These are phyloP conservation scores for Geodia barretti DNA, from an alignment of 37 sponge, comb jelly and placozoan species.

Conservation along the genomic window DNA sequence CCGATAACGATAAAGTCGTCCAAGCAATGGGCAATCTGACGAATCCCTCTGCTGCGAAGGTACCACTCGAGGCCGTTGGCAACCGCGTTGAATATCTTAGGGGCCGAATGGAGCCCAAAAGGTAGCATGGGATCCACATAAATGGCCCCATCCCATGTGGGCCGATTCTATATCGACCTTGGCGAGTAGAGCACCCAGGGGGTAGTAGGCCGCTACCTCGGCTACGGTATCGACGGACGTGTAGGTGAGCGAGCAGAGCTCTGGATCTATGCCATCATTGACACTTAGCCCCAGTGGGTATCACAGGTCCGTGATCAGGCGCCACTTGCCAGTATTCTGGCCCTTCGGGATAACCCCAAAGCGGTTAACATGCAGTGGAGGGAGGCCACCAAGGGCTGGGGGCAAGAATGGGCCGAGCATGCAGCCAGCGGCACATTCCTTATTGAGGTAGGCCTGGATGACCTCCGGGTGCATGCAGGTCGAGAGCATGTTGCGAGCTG, in stretches of 20 bases:
- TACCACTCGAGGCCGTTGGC: conserved; percentile 10
- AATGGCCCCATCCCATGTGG: conserved; percentile 1
- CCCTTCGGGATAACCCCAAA: too few species aligned
- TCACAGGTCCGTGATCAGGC: too few species aligned
- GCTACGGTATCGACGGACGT: conserved; percentile 5
- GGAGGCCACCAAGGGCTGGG: too few species aligned
- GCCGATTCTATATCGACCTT: conserved; percentile 12
- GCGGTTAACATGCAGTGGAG: too few species aligned
- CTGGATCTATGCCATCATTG: conserved; percentile 21
- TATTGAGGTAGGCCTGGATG: too few species aligned
- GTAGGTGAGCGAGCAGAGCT: conserved; percentile 20
- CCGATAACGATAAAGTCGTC: conserved; percentile 12
- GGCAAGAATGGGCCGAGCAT: too few species aligned
- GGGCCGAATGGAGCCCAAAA: conserved; percentile 12
- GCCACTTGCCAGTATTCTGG: too few species aligned
- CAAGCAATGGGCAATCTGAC: too few species aligned
- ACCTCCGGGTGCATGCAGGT: too few species aligned
- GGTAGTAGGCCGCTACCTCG: neutral
- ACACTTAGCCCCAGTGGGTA: too few species aligned
- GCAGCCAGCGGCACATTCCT: too few species aligned
- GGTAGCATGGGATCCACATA: neutral
- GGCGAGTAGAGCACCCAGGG: conserved; percentile 14
- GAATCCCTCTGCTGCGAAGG: neutral
- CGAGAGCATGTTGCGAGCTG: too few species aligned
- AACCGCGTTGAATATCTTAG: conserved; percentile 3